phyloP scores from a whole-genome alignment of 2,888 invertebrate species.

The Andrena haemorrhoa region DNA sequence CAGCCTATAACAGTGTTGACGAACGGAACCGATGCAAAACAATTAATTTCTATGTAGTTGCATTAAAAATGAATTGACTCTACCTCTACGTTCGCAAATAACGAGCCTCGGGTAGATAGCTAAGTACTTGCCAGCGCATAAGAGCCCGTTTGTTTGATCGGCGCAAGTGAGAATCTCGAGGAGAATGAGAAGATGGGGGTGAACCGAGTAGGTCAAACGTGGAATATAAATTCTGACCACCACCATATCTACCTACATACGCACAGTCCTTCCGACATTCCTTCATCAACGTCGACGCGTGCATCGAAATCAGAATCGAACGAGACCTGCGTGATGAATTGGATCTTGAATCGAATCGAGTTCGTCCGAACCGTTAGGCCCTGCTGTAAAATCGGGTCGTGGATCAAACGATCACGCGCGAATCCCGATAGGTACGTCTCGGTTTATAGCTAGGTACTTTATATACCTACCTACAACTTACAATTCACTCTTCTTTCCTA shows the following conservation, averaged over 20 bases:
- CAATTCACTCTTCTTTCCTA: background rate
- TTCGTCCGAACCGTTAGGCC: constrained; percentile 60
- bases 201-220: background rate
- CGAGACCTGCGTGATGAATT: constrained; percentile 24
- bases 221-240: constrained; percentile 53
- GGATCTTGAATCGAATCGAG: constrained; percentile 14
- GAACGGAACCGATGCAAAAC: no score
- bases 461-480: no score
- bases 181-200: constrained; percentile 25
- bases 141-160: no score
- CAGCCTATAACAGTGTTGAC: no score
- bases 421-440: background rate
- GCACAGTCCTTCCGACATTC: constrained; percentile 18
- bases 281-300: constrained; percentile 29
- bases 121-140: background rate
- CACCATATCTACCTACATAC: background rate
- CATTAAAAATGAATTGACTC: no score
- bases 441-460: background rate
- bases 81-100: no score
- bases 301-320: constrained; percentile 37
- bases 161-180: background rate
- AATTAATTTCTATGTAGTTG: no score
- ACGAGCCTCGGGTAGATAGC: background rate
- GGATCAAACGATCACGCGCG: background rate
- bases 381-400: constrained; percentile 44